A percentile compares a stretch with the other conserved stretches of the same genome.
Conservation (phyloP, 2,888 invertebrate species). For the Nomada fabriciana region DNA sequence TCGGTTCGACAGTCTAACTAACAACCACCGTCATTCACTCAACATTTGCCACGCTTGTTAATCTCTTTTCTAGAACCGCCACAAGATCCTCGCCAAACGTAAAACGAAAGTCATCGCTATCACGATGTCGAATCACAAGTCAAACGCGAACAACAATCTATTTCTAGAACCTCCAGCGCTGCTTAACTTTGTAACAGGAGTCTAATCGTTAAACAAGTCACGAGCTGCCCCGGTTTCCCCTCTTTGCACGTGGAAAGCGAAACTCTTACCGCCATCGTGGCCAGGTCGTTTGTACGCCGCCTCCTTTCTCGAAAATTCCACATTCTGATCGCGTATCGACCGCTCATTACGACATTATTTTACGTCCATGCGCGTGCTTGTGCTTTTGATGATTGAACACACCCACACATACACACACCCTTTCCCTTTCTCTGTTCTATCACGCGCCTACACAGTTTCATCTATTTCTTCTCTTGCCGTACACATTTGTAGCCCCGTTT, state of each 20-base stretch:
- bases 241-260: constrained; percentile 45
- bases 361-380: constrained; percentile 39
- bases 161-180: constrained; percentile 5
- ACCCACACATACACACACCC: neutral
- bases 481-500: too few relatives aligned
- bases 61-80: too few relatives aligned
- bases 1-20: too few relatives aligned
- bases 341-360: constrained; percentile 60
- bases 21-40: too few relatives aligned
- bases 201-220: constrained; percentile 45
- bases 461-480: neutral
- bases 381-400: constrained; percentile 19
- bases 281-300: constrained; percentile 14
- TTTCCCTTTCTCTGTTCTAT: neutral
- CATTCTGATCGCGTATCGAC: constrained; percentile 60
- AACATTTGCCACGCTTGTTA: too few relatives aligned
- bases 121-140: too few relatives aligned
- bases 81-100: too few relatives aligned
- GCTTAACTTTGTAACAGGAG: neutral
- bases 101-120: too few relatives aligned
- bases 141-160: too few relatives aligned
- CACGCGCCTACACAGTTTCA: neutral
- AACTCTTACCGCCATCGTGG: constrained; percentile 20
- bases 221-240: constrained; percentile 40
- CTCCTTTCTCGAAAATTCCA: constrained; percentile 43